A percentile compares a stretch with the other conserved stretches of the same genome.
Conservation (phyloP, 2,888 invertebrate genomes). For the Agrilus cyanescens region DNA sequence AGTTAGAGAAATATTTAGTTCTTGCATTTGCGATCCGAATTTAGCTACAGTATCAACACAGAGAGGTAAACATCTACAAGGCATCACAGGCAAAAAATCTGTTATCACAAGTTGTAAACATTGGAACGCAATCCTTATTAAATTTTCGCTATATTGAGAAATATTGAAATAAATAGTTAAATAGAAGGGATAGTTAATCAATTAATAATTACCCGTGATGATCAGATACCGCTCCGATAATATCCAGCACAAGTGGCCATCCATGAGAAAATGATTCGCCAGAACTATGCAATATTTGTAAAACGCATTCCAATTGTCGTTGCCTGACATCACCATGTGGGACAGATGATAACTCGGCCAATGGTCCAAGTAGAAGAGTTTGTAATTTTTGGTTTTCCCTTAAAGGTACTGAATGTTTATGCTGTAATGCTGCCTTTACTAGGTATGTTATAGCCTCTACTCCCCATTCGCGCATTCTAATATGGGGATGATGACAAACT, state of each 20-base stretch:
- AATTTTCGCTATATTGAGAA: conserved; percentile 55
- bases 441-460: conserved; percentile 92
- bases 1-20: conserved; percentile 92
- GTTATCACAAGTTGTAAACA: conserved; percentile 91
- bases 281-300: conserved; percentile 83
- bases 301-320: conserved; percentile 86
- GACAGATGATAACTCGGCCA: conserved; percentile 83
- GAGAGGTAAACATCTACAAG: conserved; percentile 79
- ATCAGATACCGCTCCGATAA: conserved; percentile 89
- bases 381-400: conserved; percentile 82
- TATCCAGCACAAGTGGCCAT: conserved; percentile 89
- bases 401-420: conserved; percentile 71
- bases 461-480: conserved; percentile 94
- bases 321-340: conserved; percentile 89
- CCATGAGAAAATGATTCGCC: conserved; percentile 88
- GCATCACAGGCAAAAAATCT: conserved; percentile 86
- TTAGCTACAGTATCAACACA: conserved; percentile 89
- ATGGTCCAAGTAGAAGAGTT: conserved; percentile 73
- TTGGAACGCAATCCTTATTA: conserved; percentile 90
- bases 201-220: conserved; percentile 63
- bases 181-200: conserved; percentile 10
- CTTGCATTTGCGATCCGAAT: conserved; percentile 92
- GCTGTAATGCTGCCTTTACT: conserved; percentile 81
- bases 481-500: conserved; percentile 91
- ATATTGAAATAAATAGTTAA: conserved; percentile 7